Percentiles rank a stretch among this genome's conserved stretches.
phyloP scores from a whole-genome alignment of 2,113 vertebrate species.

The Lampris incognitus region DNA sequence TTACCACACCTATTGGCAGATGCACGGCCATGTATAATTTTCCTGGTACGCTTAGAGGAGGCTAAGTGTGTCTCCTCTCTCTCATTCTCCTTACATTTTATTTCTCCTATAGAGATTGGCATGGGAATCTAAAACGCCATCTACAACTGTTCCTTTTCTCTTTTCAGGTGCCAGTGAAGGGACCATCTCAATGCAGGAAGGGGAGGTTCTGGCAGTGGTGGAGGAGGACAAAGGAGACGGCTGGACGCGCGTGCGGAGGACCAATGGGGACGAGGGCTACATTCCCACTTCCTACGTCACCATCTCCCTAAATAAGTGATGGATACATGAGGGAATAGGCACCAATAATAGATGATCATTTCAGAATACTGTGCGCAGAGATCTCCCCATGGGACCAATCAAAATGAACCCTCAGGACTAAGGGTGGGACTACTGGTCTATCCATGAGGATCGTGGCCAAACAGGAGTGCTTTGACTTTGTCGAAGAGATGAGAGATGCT shows the following conservation, averaged over 20 bases:
- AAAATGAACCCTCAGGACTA: slow-evolving; percentile 37
- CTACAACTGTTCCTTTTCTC: not conserved
- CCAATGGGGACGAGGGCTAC: slow-evolving; percentile 89
- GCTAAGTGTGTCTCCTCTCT: not conserved
- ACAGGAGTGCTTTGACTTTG: slow-evolving; percentile 42
- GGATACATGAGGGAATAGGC: not conserved
- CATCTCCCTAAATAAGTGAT: slow-evolving; percentile 82
- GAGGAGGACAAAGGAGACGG: slow-evolving; percentile 93
- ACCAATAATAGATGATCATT: not conserved
- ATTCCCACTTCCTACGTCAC: slow-evolving; percentile 91
- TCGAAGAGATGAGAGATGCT: slow-evolving; percentile 12
- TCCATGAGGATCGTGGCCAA: slow-evolving; percentile 28
- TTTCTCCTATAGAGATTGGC: not conserved
- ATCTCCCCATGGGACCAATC: slow-evolving; percentile 45
- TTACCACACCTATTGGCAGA: slow-evolving; percentile 83
- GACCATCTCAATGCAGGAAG: slow-evolving; percentile 90
- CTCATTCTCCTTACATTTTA: not conserved
- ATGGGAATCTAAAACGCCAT: not conserved
- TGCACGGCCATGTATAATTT: slow-evolving; percentile 92
- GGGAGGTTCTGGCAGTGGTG: slow-evolving; percentile 87
- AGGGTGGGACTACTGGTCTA: slow-evolving; percentile 37
- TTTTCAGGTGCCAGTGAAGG: slow-evolving; percentile 89
- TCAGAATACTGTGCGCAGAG: slow-evolving; percentile 29
- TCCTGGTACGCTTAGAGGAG: slow-evolving; percentile 78
- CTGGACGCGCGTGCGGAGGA: slow-evolving; percentile 89